A percentile compares a stretch with the other conserved stretches of the same genome.
Conservation (phyloP, 2,888 invertebrate species). For the Leucoptera coffeella region DNA sequence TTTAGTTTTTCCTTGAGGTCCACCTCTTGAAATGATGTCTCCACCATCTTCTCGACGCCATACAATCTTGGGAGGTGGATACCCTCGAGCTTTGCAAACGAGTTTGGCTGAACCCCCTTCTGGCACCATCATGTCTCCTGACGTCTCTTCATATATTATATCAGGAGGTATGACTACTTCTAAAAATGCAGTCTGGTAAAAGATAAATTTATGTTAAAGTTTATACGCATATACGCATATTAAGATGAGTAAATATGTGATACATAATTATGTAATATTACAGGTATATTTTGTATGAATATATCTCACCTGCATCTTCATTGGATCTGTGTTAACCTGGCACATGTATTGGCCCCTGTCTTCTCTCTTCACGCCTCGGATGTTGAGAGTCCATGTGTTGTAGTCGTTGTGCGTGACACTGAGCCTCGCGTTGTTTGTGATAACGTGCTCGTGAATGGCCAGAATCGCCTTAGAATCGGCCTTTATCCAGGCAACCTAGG, state of each 20-base stretch:
- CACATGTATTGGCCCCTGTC: conserved; percentile 91
- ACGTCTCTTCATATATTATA: conserved; percentile 83
- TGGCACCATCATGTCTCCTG: conserved; percentile 92
- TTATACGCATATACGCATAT: too few relatives aligned
- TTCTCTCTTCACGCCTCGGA: conserved; percentile 76
- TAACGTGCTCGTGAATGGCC: conserved; percentile 90
- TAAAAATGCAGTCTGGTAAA: conserved; percentile 68
- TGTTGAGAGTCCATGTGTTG: conserved; percentile 89
- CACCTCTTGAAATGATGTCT: conserved; percentile 71
- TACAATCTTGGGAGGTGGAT: conserved; percentile 75
- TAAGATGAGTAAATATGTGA: not conserved
- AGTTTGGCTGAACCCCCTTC: conserved; percentile 85
- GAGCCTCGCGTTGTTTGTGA: conserved; percentile 85
- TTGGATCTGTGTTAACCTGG: conserved; percentile 91
- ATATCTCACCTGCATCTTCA: conserved; percentile 82
- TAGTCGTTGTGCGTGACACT: conserved; percentile 88
- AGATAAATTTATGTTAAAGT: not conserved
- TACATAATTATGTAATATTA: not conserved
- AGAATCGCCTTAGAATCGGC: conserved; percentile 89
- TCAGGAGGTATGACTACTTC: conserved; percentile 91
- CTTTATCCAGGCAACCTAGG: conserved; percentile 91
- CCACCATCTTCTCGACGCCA: conserved; percentile 86
- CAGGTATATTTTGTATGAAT: not conserved
- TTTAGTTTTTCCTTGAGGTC: conserved; percentile 68
- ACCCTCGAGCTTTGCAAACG: conserved; percentile 79